Conservation (phyloP, 1,140 invertebrate genomes). For the Periplaneta americana region DNA sequence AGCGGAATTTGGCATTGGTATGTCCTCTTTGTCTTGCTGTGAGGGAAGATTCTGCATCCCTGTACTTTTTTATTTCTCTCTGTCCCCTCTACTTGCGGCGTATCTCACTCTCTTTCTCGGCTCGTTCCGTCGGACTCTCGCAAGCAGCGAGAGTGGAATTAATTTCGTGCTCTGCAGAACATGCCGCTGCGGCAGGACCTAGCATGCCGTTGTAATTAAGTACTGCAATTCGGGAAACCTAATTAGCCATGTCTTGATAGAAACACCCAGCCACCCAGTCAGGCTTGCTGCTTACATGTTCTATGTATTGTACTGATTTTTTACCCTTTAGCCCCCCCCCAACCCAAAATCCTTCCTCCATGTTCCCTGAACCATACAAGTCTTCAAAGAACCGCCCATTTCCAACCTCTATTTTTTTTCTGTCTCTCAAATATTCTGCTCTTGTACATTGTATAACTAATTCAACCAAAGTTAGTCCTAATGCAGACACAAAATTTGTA, state of each 20-base stretch:
- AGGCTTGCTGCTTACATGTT: background rate
- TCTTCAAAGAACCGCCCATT: background rate
- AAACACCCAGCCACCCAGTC: background rate
- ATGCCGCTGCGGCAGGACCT: background rate
- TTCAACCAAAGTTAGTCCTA: too few species aligned
- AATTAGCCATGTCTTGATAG: background rate
- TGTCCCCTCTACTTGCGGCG: background rate
- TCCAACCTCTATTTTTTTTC: background rate
- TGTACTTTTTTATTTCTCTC: background rate
- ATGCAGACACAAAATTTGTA: too few species aligned
- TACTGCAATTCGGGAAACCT: background rate
- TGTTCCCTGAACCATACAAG: background rate
- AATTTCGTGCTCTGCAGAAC: background rate
- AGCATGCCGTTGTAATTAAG: background rate
- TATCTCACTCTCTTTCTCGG: background rate
- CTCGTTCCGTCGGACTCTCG: background rate
- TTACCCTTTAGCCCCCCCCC: background rate
- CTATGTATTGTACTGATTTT: background rate
- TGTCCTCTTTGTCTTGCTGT: background rate
- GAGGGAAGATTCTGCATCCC: background rate
- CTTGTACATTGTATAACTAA: too few species aligned
- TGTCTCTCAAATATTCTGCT: background rate
- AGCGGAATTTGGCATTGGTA: background rate
- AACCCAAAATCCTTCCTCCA: background rate
- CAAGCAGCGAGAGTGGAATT: background rate